A percentile compares a stretch with the other conserved stretches of the same genome.
Evolutionary conservation across 2,888 invertebrate genomes (phyloP).

Genomic region (Lepidonotus clava): DNA sequence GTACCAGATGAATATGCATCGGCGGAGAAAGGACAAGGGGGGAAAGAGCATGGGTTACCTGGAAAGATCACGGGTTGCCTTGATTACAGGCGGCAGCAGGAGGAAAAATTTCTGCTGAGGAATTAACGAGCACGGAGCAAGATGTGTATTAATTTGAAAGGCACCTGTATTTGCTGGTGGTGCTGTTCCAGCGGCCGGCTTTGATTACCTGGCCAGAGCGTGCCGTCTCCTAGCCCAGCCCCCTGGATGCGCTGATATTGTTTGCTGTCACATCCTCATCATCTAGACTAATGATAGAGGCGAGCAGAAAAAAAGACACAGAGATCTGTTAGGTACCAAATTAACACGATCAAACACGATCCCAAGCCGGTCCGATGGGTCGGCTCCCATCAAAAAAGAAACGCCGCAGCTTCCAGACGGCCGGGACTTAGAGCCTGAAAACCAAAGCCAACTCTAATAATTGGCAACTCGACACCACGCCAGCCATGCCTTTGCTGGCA

Average conservation of each 20-base stretch:
- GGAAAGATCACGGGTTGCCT: neutral
- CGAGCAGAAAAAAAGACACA: neutral
- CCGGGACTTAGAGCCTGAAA: constrained; percentile 21
- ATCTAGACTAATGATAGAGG: constrained; percentile 45
- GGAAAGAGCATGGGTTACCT: neutral
- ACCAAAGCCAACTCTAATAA: constrained; percentile 39
- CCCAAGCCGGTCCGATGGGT: neutral
- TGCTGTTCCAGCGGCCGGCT: too few species aligned
- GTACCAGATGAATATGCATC: too few species aligned
- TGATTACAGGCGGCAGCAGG: neutral
- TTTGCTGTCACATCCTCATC: constrained; percentile 31
- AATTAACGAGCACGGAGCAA: neutral
- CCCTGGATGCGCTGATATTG: constrained; percentile 36
- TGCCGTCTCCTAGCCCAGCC: too few species aligned
- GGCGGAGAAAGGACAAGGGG: neutral
- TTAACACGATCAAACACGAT: constrained; percentile 47
- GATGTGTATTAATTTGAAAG: constrained; percentile 18
- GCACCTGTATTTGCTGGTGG: neutral
- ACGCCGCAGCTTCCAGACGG: constrained; percentile 19
- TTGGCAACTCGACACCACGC: constrained; percentile 14
- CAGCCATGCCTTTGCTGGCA: neutral
- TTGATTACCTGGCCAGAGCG: too few species aligned
- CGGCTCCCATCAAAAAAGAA: constrained; percentile 13
- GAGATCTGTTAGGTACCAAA: constrained; percentile 23
- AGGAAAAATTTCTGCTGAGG: neutral